Evolutionary conservation across 1,140 invertebrate species (phyloP).

Genomic region (Panagrolaimus sp.): DNA sequence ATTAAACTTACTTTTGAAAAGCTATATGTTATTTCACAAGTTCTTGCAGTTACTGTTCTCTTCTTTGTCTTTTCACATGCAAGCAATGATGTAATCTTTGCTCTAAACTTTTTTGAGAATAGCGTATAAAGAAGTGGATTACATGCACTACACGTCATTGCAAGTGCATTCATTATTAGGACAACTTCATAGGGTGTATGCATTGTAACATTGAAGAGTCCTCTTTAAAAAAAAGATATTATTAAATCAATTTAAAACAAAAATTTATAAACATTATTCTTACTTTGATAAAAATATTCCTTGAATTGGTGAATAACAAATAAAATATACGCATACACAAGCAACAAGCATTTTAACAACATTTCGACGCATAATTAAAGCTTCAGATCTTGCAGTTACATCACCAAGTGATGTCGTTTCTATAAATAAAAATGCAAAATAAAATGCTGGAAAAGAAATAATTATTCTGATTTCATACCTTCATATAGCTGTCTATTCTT

Average conservation of each 20-base stretch:
- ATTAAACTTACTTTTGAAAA: conserved; percentile 19
- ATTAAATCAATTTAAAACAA: conserved; percentile 1
- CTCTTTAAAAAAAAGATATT: conserved; percentile 29
- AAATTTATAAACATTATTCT: conserved; percentile 15
- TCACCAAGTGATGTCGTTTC: conserved; percentile 20
- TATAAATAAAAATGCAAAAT: conserved; percentile 18
- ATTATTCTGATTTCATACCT: conserved; percentile 22
- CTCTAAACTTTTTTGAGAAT: conserved; percentile 51
- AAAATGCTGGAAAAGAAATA: not conserved
- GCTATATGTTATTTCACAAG: conserved; percentile 16
- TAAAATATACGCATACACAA: conserved; percentile 55
- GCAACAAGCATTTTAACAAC: conserved; percentile 58
- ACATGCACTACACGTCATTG: conserved; percentile 51
- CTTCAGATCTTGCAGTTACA: conserved; percentile 29
- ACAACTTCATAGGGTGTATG: conserved; percentile 50
- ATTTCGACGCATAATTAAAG: conserved; percentile 43
- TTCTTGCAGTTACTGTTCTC: not conserved
- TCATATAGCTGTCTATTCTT: conserved; percentile 52
- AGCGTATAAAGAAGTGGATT: conserved; percentile 58
- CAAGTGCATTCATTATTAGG: conserved; percentile 53
- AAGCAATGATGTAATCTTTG: conserved; percentile 27
- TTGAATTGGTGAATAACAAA: conserved; percentile 58
- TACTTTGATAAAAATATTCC: conserved; percentile 54
- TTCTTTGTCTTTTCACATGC: conserved; percentile 1
- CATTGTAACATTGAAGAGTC: conserved; percentile 34